Evolutionary conservation across 2,888 invertebrate genomes (phyloP), one percentile per base, ranked within the genome.

Genomic region (Agapostemon virescens): DNA sequence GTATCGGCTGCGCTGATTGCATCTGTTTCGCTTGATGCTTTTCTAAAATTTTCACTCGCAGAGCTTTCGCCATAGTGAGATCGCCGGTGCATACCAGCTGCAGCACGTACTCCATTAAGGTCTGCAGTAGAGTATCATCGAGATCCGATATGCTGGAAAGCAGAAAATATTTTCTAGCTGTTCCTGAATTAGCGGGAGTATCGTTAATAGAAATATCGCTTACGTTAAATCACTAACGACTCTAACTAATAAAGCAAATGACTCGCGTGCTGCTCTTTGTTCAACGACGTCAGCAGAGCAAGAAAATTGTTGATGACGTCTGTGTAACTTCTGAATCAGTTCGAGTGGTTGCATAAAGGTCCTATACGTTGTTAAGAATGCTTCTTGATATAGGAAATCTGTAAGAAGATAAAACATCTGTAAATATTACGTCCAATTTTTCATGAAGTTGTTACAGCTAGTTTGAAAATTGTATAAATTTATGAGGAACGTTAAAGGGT

Each of bases 191-290:
- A 33, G 13, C 15, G 42, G 9, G 9, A 36, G 17, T 26, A 20
- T 11, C 7, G 36, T 66, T 33, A 4, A 20, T 23, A 13, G 26
- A 15, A 63, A 23, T 2, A 26, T 6, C 23, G 95, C 97, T 95
- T 93, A 98, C 98, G 98, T 98, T 89, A 99, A 95, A 93, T 99
- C 98, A 90, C 98, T 98, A 76, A 99, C 98, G 80, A 99, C 98
- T 88, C 99, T 94, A 69, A 99, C 98, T 84, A 99, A 95, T 85
- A 99, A 94, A 63, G 98, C 97, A 93, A 99, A 98, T 7, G 98
- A 95, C 94, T 98, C 97, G 80, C 96, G 94, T 2, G 97, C 96
- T 58, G 96, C 96, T 93, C 95, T 96, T 93, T 95, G 97, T 91
- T 94, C 96, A 89, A 94, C 94, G 91, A 94, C 93, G 88, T 95